Base-by-base conservation (phyloP, 2,113 vertebrate genomes). In the Platichthys flesus region DNA sequence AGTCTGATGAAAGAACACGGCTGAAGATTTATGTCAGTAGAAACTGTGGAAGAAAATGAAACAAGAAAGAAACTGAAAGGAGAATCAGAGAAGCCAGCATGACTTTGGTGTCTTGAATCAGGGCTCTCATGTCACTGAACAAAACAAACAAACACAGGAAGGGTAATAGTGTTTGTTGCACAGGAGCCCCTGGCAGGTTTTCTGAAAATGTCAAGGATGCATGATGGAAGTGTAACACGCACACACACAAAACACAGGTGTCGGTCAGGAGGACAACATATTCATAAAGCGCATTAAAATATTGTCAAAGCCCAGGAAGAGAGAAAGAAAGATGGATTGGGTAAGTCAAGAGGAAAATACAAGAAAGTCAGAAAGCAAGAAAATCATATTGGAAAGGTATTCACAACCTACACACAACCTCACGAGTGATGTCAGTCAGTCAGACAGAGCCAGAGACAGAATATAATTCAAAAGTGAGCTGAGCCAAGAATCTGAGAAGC, bases 141-240 rank as follows among this genome's bases (percentile, higher is more conserved):
- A 47, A 47, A 74, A 85, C 15, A 51, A 18, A 51, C 14, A 51
- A 51, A 51, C 8, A 76, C 72, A 62, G 47, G 57, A 67, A 52
- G 63, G 56, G 68, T 68, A 89, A 85, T 76, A 64, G 68, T 82
- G 57, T 56, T 59, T 31, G 58, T 62, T 79, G 69, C 77, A 83
- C 67, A 37, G 55, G n/a, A 31, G 62, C 83, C 73, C 60, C 76
- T 76, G 81, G 75, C 74, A 81, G 81, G 37, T 69, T 18, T 78
- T 77, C 70, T 72, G 54, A 78, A 89, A 90, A 90, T 85, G 90
- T 89, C 86, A 82, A 54, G 67, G 24, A 47, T 79, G 37, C 42
- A 40, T 67, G 75, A 87, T 79, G 51, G 79, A 89, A 58, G 71
- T 83, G 64, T 73, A 35, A 77, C 31, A 58, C 5, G 3, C 51